Conservation (phyloP, 2,888 invertebrate genomes). For the Ecdyonurus torrentis region DNA sequence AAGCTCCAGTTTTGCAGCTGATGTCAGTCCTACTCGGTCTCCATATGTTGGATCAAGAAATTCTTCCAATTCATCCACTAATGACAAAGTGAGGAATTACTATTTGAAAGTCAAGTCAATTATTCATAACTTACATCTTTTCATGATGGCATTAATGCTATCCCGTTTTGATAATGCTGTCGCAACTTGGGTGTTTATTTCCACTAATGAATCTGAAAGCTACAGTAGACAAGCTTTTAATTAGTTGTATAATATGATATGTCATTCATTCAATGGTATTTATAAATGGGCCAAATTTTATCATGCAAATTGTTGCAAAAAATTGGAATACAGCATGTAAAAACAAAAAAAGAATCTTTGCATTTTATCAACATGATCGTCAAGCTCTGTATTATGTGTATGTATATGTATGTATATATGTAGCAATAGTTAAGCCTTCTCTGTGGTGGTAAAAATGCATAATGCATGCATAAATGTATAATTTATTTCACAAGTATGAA, state of each 20-base stretch:
- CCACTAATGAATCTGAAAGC: constrained; percentile 4
- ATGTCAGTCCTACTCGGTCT: neutral
- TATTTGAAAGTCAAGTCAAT: neutral
- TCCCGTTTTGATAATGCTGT: constrained; percentile 6
- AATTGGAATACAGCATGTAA: neutral
- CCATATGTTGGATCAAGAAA: constrained; percentile 7
- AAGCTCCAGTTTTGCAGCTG: constrained; percentile 6
- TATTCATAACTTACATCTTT: constrained; percentile 4
- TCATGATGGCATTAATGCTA: constrained; percentile 5
- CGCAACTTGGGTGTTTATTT: constrained; percentile 3
- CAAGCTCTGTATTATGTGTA: too few species aligned
- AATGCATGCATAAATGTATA: too few species aligned
- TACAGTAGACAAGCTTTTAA: neutral
- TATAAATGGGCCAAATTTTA: too few species aligned
- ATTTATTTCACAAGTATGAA: too few species aligned
- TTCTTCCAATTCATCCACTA: constrained; percentile 7
- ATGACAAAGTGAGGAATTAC: neutral
- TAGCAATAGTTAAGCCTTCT: too few species aligned
- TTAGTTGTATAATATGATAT: too few species aligned
- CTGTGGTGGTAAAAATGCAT: too few species aligned
- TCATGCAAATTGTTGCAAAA: neutral
- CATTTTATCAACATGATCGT: too few species aligned
- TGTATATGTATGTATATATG: too few species aligned
- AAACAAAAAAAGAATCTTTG: too few species aligned
- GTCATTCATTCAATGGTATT: too few species aligned